Base-by-base conservation (phyloP, 2,888 invertebrate species). In the Melinaea marsaeus region DNA sequence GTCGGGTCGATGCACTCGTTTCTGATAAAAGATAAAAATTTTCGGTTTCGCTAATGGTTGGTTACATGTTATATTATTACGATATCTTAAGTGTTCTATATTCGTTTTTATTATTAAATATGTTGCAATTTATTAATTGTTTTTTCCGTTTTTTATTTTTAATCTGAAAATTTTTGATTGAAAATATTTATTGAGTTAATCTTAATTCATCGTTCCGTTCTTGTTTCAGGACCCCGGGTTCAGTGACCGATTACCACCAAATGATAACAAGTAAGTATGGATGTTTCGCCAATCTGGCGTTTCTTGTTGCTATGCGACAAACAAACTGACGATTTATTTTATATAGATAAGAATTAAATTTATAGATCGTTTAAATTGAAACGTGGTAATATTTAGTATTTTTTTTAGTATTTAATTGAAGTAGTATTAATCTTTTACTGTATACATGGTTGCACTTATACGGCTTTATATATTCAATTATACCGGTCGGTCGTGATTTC, bases 221-320 rank as follows among this genome's bases (percentile, higher is more conserved):
- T 81, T 82, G 79, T 85, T 84, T 76, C 86, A 86, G 85, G 79
- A 83, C 73, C 74, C 55, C 68, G 79, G 78, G 85, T 82, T 85
- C 83, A 84, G 71, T 75, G 77, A 72, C 79, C 85, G 85, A 86
- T 85, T 84, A 77, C 73, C 58, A 63, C 59, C 51, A 32, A 51
- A 51, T 69, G 79, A 81, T 81, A 83, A 77, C 71, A 51, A 32
- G 72, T 77, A 63, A 75, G 76, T 75, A 68, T 56, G 58, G 63
- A 51, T 32, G 51, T 51, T 51, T 51, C 9, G 51, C 32, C 51
- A 51, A 32, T 51, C 51, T 51, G 60, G 60, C 37, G 62, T 68
- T 68, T 56, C 57, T 47, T 45, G 67, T 70, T 64, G 65, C 64
- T 61, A 71, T 55, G 68, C 58, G 62, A 35, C 7, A 22, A 22